phyloP scores from a whole-genome alignment of 30 jellyfish, hydroid and myxozoan genomes.

The Mastigias papua region DNA sequence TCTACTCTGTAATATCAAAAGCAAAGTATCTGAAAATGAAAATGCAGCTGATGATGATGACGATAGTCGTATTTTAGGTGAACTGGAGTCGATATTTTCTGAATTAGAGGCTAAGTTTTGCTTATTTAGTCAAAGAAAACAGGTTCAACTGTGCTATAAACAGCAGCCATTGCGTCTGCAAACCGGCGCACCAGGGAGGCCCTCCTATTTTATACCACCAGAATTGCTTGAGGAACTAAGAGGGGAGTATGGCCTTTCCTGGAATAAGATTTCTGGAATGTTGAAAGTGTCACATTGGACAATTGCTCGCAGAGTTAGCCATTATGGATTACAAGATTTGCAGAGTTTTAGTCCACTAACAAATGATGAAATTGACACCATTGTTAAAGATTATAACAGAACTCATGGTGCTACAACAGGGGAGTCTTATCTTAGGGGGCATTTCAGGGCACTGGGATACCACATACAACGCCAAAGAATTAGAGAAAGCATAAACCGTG shows the following conservation, averaged over 20 bases:
- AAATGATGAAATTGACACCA: constrained; percentile 9
- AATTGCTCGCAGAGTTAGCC: not conserved
- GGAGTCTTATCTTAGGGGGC: not conserved
- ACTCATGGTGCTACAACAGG: constrained; percentile 22
- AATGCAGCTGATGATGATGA: no score
- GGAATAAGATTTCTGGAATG: constrained; percentile 24
- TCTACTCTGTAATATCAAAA: no score
- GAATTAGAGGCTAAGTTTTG: no score
- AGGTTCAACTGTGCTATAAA: no score
- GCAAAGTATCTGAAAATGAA: no score
- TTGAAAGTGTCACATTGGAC: constrained; percentile 30
- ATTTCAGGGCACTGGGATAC: not conserved
- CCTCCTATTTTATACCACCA: not conserved
- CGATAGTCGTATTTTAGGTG: no score
- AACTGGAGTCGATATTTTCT: no score
- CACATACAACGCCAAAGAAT: not conserved
- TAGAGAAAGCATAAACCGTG: not conserved
- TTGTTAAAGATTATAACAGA: not conserved
- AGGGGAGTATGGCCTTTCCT: constrained; percentile 17
- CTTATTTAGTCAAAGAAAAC: no score
- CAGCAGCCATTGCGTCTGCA: no score
- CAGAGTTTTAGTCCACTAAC: not conserved
- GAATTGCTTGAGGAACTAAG: constrained; percentile 17
- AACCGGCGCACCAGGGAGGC: constrained; percentile 53
- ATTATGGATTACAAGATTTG: constrained; percentile 15